Evolutionary conservation across 23 tunicate species (phyloP), one percentile per base, ranked within the genome.

Genomic region (Ascidia mentula): DNA sequence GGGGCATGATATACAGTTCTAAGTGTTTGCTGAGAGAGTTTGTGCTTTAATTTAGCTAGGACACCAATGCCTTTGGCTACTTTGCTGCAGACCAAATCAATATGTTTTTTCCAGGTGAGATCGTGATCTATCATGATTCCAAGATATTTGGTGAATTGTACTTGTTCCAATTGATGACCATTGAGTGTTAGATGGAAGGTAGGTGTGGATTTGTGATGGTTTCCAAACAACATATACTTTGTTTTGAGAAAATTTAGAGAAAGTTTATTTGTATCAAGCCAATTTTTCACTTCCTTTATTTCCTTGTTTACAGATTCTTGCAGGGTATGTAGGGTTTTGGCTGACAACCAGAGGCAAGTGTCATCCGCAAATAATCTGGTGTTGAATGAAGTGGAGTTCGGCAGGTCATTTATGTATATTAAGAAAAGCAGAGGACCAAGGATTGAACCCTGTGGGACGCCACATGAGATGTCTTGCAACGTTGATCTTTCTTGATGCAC

Each of bases 161-260:
- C 18, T 36, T 71, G 32, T 28, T 34, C 38, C 18, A 71, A 28
- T 71, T 28, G 18, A n/a, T 71, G 38, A 71, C 13, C 13, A 71
- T 71, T 71, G 39, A 71, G n/a, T 71, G n/a, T 26, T 36, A 71
- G 31, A 26, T 71, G 38, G 75, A 34, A 71, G n/a, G 75, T 31
- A 18, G 30, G 38, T 36, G n/a, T 31, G 30, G 30, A 28, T 34
- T 34, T 34, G 38, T 28, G 39, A 36, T 36, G 75, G 39, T 71
- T 71, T 71, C 32, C n/a, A 71, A 71, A 34, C 30, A 71, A 28
- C 75, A 71, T 71, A 31, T 71, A 71, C 38, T 36, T 71, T 34
- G 75, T 34, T 71, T 71, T 71, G 32, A 22, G n/a, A 36, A 28
- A 71, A 71, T 71, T 71, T 18, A 71, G 39, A 8, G 33, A 26